Percentiles rank a stretch among this genome's conserved stretches.
Evolutionary conservation across 2,113 vertebrate species (phyloP).

Genomic region (Dermatemys mawii): DNA sequence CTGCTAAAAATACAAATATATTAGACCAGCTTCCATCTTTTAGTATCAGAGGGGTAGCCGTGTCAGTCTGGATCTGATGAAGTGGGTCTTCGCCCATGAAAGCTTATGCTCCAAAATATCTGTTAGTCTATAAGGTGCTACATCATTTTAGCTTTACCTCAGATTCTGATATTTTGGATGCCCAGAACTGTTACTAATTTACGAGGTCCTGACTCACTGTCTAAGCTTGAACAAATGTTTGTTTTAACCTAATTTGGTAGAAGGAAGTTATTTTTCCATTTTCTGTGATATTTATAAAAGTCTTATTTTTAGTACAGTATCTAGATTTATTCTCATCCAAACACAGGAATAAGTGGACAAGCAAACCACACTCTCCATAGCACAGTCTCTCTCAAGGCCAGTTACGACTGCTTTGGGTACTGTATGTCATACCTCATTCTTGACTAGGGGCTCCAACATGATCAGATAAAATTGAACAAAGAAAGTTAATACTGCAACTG

Average conservation of each 20-base stretch:
- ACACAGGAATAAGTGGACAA: conserved; percentile 9
- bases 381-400: neutral
- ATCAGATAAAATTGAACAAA: neutral
- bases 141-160: conserved; percentile 40
- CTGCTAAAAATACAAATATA: conserved; percentile 4
- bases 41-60: no score
- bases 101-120: no score
- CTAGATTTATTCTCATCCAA: conserved; percentile 20
- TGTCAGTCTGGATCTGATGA: no score
- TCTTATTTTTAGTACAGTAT: conserved; percentile 51
- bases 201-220: neutral
- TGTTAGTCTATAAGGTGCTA: no score
- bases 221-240: conserved; percentile 5
- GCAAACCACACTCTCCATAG: conserved; percentile 21
- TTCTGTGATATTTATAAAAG: conserved; percentile 57
- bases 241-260: neutral
- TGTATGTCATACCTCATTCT: neutral
- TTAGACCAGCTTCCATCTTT: neutral
- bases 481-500: neutral
- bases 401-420: neutral
- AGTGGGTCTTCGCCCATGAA: no score
- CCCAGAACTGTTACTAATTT: conserved; percentile 44
- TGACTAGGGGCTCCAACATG: neutral
- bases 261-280: conserved; percentile 58
- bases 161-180: conserved; percentile 1